Evolutionary conservation across 2,888 invertebrate species (phyloP).

Genomic region (Clistopyga incitator): DNA sequence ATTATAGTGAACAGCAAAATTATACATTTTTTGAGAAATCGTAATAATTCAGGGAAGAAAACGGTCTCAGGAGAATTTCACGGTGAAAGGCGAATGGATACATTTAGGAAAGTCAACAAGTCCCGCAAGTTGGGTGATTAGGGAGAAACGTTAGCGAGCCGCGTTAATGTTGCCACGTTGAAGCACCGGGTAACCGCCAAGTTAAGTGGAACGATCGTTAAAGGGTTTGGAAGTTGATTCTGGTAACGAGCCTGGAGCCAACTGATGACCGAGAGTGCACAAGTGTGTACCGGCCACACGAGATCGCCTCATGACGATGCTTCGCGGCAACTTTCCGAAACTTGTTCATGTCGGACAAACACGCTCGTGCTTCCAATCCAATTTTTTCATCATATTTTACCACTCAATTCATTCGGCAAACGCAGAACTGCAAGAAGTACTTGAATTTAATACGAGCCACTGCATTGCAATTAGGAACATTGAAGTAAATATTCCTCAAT

Average conservation of each 20-base stretch:
- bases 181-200: constrained; percentile 41
- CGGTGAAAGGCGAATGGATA: background rate
- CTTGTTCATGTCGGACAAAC: background rate
- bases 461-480: background rate
- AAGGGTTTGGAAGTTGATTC: constrained; percentile 66
- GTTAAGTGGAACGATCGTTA: constrained; percentile 71
- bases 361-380: background rate
- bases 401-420: background rate
- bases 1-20: background rate
- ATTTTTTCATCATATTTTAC: background rate
- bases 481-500: background rate
- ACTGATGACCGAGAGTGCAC: constrained; percentile 38
- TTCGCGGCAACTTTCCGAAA: constrained; percentile 7
- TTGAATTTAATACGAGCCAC: background rate
- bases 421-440: background rate
- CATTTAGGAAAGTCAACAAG: constrained; percentile 27
- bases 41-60: background rate
- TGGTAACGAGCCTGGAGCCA: constrained; percentile 69
- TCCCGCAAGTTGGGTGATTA: constrained; percentile 41
- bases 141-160: constrained; percentile 41
- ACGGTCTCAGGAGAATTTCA: background rate
- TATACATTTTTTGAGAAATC: background rate
- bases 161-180: constrained; percentile 32
- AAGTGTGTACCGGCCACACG: constrained; percentile 18
- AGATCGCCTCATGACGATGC: constrained; percentile 8